Evolutionary conservation across 23 tunicate species (phyloP), one percentile per base, ranked within the genome.

Genomic region (Halocynthia aurantium): DNA sequence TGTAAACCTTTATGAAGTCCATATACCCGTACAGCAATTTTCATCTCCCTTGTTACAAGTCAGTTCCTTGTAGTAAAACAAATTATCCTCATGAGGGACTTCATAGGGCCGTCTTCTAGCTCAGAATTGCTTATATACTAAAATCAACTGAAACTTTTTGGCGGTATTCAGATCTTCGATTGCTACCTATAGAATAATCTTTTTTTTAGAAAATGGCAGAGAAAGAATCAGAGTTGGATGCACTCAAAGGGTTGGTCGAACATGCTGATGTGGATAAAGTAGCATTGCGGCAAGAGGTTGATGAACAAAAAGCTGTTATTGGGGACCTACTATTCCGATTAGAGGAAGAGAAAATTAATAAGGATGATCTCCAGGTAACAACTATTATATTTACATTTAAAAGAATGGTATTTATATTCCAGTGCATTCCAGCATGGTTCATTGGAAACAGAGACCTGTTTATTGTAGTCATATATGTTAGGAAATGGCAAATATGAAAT

Each of bases 361-460:
- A 89, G 53, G 91, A 84, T 68, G 99, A 95, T 60, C 8, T 95
- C 21, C 87, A 89, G 85, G 99, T 89, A 55, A 31, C 44, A 31
- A 31, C 44, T 31, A 31, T 31, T 31, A 4, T 31, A 31, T 31
- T 31, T 4, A 31, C 44, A 31, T 31, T 31, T 1, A 31, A 31
- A 31, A 31, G n/a, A n/a, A 8, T 9, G 50, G 20, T 11, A 72
- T 49, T 49, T 72, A 2, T 49, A 49, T 13, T 49, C n/a, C 12
- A 50, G 50, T 68, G 12, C 17, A 68, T 2, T n/a, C 21, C 13
- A 51, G 51, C 51, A 12, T 72, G 12, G 20, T 13, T 72, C 21
- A 12, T 51, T 13, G 66, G 20, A 21, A 1, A 5, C 13, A 50
- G 5, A 44, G 44, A 31, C 44, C 44, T 31, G 4, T 31, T 31